Conservation (phyloP, 2,113 vertebrate genomes). For the Cavia aperea region DNA sequence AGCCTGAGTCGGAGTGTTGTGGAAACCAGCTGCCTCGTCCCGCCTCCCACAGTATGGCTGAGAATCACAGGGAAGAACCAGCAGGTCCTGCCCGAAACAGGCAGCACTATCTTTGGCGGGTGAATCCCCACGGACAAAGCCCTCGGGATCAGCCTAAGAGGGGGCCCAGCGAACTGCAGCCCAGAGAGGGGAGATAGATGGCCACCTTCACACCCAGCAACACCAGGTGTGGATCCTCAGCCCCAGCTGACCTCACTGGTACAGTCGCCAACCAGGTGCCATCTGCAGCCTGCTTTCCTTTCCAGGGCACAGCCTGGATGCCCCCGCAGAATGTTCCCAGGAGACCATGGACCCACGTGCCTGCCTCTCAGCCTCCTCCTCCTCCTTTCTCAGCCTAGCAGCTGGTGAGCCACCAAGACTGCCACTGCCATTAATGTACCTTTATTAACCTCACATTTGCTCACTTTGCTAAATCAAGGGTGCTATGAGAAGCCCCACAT, state of each 20-base stretch:
- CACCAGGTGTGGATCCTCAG: not conserved
- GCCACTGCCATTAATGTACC: not conserved
- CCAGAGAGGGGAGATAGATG: rapidly evolving
- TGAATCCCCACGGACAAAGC: rapidly evolving
- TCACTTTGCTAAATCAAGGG: not conserved
- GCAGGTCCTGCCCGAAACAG: not conserved
- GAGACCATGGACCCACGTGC: too few relatives aligned
- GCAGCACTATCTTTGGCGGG: rapidly evolving
- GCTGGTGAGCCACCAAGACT: not conserved
- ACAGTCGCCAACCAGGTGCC: not conserved
- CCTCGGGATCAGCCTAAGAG: rapidly evolving
- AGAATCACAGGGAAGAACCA: rapidly evolving
- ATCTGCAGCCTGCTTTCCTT: rapidly evolving
- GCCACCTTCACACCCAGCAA: not conserved
- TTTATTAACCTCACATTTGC: not conserved
- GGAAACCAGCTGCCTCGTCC: rapidly evolving
- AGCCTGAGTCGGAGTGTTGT: rapidly evolving
- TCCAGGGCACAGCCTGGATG: rapidly evolving
- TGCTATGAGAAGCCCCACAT: rapidly evolving
- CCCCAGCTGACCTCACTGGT: not conserved
- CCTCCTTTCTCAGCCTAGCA: not conserved
- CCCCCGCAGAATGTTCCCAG: rapidly evolving
- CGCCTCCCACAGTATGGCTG: rapidly evolving
- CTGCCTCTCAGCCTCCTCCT: not conserved
- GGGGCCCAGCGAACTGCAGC: rapidly evolving